Conservation (phyloP, 2,113 vertebrate species). For the Pseudorhombus dupliciocellatus region DNA sequence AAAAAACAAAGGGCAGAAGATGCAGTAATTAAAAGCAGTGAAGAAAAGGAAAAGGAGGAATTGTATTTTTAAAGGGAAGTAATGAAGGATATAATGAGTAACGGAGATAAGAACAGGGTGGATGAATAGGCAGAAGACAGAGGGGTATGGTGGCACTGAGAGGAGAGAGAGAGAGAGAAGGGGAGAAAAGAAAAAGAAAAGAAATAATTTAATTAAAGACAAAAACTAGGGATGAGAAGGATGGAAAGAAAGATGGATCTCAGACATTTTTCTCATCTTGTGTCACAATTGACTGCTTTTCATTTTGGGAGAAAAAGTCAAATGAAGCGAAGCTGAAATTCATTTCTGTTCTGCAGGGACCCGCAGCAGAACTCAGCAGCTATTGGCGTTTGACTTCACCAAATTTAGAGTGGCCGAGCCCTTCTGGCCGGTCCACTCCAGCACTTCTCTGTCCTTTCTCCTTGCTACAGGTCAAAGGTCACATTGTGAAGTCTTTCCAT, state of each 20-base stretch:
- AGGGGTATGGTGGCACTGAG: too few species aligned
- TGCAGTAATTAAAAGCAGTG: too few species aligned
- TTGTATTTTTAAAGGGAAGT: too few species aligned
- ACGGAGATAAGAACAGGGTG: too few species aligned
- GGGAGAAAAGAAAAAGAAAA: neutral
- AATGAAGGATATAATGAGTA: too few species aligned
- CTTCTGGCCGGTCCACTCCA: neutral
- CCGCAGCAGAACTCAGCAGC: conserved; percentile 36
- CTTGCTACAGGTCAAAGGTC: neutral
- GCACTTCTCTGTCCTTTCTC: conserved; percentile 1
- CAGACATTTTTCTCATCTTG: conserved; percentile 28
- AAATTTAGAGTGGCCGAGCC: conserved; percentile 26
- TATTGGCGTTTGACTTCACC: conserved; percentile 70
- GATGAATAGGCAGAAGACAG: too few species aligned
- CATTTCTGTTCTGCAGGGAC: conserved; percentile 62
- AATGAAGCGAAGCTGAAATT: conserved; percentile 68
- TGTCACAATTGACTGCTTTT: conserved; percentile 73
- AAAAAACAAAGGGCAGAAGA: too few species aligned
- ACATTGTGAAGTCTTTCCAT: neutral
- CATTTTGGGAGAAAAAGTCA: conserved; percentile 66
- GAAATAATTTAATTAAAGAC: neutral
- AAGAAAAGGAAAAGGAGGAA: too few species aligned
- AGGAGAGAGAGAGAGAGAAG: too few species aligned
- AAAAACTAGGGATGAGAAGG: neutral
- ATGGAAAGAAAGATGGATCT: neutral